Conservation (phyloP, 2,113 vertebrate genomes). For the Cyrtonyx montezumae region DNA sequence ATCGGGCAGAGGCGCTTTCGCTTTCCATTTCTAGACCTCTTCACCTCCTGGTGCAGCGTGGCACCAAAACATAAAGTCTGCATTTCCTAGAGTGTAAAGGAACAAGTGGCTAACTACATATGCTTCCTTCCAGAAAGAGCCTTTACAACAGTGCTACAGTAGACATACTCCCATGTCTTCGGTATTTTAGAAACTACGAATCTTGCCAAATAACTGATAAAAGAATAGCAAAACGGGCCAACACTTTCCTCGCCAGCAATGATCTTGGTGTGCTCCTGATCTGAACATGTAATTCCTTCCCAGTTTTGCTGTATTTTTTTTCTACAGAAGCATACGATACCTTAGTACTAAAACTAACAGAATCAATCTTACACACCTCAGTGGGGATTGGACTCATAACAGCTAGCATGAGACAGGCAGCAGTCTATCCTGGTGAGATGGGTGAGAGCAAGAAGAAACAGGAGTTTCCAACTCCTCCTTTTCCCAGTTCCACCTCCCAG, state of each 20-base stretch:
- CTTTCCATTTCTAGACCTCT: not conserved
- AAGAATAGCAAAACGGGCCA: not conserved
- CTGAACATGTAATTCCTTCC: not conserved
- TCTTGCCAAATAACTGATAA: not conserved
- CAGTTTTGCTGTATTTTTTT: not conserved
- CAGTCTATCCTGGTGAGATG: not conserved
- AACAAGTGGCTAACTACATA: not conserved
- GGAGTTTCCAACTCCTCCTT: not conserved
- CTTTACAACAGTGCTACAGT: not conserved
- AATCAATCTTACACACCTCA: not conserved
- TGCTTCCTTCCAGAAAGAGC: not conserved
- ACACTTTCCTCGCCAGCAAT: not conserved
- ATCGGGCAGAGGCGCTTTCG: not conserved
- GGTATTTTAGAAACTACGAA: not conserved
- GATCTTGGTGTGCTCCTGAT: not conserved
- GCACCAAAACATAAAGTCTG: not conserved
- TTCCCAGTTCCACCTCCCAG: not conserved
- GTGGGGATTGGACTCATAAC: not conserved
- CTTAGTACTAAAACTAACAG: not conserved
- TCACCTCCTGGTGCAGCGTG: not conserved
- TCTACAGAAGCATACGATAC: not conserved
- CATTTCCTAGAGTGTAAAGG: not conserved
- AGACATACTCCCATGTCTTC: not conserved
- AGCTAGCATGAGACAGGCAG: not conserved
- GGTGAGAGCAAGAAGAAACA: not conserved